Base-by-base conservation (phyloP, 2,888 invertebrate genomes). In the Isotomurus palustris region DNA sequence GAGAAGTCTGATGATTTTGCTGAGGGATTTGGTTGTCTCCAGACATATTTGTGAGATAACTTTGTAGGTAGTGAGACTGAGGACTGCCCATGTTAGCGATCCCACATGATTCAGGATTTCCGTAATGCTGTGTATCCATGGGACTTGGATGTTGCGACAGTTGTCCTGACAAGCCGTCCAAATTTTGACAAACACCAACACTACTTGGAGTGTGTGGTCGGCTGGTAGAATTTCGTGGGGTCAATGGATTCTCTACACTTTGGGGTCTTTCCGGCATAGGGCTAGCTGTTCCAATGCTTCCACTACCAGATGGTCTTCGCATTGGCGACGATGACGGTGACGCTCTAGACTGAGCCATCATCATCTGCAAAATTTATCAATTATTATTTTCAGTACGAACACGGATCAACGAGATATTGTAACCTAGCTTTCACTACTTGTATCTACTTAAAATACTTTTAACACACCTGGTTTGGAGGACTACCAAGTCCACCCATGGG, bases 261-360 rank as follows among this genome's bases (percentile, higher is more conserved):
- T 78, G 80, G 0, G 82, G 82, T 54, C 82, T 74, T 62, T 83
- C 82, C 0, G 81, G 80, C 75, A 79, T 78, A 75, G 79, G 79
- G 35, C 80, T 79, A 57, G 78, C 79, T 8, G 66, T 67, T 48
- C 72, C 73, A 36, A 57, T 63, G 58, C 77, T 77, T 53, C 78
- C 80, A 50, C 67, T 68, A 22, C 78, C 80, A 14, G 76, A 80
- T 12, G 82, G 80, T 58, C 82, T 55, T 17, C 70, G 60, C 71
- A 71, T 71, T 22, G 67, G 72, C 17, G 67, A 73, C 0, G 68
- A 66, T 6, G 67, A 67, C 6, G 70, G 70, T 3, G 68, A 68
- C 2, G 68, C 70, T 19, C 70, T 49, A 41, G 65, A 68, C 24
- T 67, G 66, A 10, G 57, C 51, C 60, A 63, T 63, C 50, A 63